Evolutionary conservation across 1,140 invertebrate genomes (phyloP), one percentile per base, ranked within the genome.

Genomic region (Drosophila kurseongensis): DNA sequence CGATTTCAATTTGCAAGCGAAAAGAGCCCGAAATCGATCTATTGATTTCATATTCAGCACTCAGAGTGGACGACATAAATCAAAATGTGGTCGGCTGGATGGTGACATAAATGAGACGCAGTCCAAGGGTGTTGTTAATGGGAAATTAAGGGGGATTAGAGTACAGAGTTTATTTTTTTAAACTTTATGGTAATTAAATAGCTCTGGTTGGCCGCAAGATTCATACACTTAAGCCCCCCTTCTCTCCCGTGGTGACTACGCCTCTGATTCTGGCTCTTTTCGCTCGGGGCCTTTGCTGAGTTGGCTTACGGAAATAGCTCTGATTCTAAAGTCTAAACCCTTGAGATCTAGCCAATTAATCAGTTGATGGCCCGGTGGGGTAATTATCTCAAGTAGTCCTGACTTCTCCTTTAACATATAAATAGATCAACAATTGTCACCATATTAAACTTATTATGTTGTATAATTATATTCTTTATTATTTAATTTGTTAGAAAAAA

Each of bases 11-110:
- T 89, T 89, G 84, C 76, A 77, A 88, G 68, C 67, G 65, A 71
- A 75, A 61, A 78, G 55, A 84, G 59, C 75, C 67, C 68, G 44
- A 82, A 80, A 84, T 88, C 84, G 84, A 88, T 80, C 84, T 88
- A 89, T 89, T 84, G 84, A 89, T 89, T 89, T 80, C 84, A 89
- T 89, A 89, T 89, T 89, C 84, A 89, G 84, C 84, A 75, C 84
- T 89, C 85, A 78, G 60, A 84, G 80, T 84, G 80, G 83, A 89
- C 84, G 77, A 84, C 84, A 89, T 89, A 89, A 89, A 89, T 89
- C 84, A 89, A 89, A 89, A 89, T 77, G 65, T 69, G 57, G 38
- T 51, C 67, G 56, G 62, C 60, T 71, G 65, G 63, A 73, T 73
- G 67, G 66, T 77, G 82, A 79, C 83, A 86, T 62, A 86, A 86